A percentile compares a stretch with the other conserved stretches of the same genome.
Evolutionary conservation across 2,888 invertebrate genomes (phyloP).

Genomic region (Synergus gifuensis): DNA sequence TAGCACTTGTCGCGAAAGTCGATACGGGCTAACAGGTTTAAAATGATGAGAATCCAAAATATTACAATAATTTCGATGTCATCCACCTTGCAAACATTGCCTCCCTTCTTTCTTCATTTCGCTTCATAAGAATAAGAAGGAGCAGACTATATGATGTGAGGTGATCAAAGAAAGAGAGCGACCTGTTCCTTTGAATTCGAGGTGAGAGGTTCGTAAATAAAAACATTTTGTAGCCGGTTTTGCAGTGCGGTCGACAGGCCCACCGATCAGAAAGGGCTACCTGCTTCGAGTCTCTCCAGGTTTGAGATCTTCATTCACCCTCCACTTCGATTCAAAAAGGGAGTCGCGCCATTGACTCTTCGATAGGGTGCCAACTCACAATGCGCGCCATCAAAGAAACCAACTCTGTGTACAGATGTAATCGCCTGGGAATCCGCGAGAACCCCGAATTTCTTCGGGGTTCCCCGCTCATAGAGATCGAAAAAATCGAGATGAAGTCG

Average conservation of each 20-base stretch:
- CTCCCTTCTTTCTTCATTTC: conserved; percentile 1
- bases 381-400: conserved; percentile 51
- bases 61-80: conserved; percentile 15
- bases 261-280: conserved; percentile 67
- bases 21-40: conserved; percentile 41
- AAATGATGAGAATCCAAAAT: conserved; percentile 42
- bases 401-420: conserved; percentile 68
- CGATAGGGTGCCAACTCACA: conserved; percentile 50
- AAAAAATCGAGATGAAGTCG: conserved; percentile 41
- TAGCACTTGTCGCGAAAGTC: conserved; percentile 65
- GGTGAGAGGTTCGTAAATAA: conserved; percentile 63
- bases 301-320: conserved; percentile 69
- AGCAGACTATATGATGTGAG: conserved; percentile 45
- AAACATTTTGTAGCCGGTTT: conserved; percentile 69
- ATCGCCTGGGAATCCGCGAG: conserved; percentile 76
- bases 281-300: conserved; percentile 56
- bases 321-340: conserved; percentile 22
- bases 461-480: conserved; percentile 40
- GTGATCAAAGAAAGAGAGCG: conserved; percentile 53
- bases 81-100: not conserved
- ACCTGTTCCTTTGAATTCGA: conserved; percentile 40
- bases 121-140: not conserved
- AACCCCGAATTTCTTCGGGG: conserved; percentile 50
- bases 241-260: conserved; percentile 68
- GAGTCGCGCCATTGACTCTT: conserved; percentile 59